Conservation (phyloP, 2,888 invertebrate genomes). For the Hydropsyche betteni region DNA sequence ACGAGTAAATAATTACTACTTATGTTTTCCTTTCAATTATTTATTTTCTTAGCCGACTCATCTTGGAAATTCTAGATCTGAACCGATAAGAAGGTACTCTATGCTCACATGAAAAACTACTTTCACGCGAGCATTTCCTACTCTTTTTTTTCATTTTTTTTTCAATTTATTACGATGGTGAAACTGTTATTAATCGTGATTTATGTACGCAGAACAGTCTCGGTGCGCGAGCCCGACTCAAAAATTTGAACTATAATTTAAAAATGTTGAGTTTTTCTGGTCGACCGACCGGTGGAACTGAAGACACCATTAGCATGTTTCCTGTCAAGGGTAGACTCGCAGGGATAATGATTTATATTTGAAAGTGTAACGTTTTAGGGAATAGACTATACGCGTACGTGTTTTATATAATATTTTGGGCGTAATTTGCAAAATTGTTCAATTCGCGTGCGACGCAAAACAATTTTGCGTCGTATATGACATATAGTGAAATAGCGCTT, state of each 20-base stretch:
- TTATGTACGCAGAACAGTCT: not conserved
- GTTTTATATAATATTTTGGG: too few species aligned
- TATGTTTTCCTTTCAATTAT: too few species aligned
- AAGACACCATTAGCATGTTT: constrained; percentile 37
- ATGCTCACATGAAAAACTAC: constrained; percentile 25
- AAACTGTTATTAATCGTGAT: constrained; percentile 22
- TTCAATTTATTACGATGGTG: constrained; percentile 9
- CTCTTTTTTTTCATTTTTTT: constrained; percentile 7
- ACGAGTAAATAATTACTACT: too few species aligned
- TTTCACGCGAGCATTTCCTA: constrained; percentile 16
- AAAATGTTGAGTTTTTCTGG: constrained; percentile 17
- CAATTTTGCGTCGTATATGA: too few species aligned
- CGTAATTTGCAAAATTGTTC: too few species aligned
- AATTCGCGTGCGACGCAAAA: too few species aligned
- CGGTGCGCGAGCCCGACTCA: not conserved
- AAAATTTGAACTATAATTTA: not conserved
- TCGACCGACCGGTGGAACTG: not conserved
- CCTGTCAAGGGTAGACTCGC: constrained; percentile 33
- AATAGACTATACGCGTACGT: too few species aligned
- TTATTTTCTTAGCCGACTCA: too few species aligned
- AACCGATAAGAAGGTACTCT: constrained; percentile 22
- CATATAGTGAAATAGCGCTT: too few species aligned
- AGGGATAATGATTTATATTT: constrained; percentile 29
- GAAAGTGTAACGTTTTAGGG: too few species aligned
- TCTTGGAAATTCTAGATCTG: not conserved